Percentiles rank a stretch among this genome's conserved stretches.
Evolutionary conservation across 2,888 invertebrate genomes (phyloP).

Genomic region (Pyrocoelia pectoralis): DNA sequence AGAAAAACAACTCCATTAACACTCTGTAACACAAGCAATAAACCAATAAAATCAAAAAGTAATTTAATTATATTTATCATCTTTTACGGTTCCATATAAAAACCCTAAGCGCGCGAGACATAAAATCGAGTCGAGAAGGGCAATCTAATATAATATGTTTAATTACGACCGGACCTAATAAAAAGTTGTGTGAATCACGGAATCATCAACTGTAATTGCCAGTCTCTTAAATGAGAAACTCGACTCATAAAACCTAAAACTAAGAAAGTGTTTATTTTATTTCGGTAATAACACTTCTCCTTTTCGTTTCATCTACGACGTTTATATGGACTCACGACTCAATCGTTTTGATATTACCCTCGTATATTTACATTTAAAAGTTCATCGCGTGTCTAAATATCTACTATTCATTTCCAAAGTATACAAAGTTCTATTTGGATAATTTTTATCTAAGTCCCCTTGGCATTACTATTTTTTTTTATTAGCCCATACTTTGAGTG

Average conservation of each 20-base stretch:
- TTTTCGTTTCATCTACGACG: slow-evolving; percentile 34
- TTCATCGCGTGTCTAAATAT: too few species aligned
- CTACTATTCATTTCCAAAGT: too few species aligned
- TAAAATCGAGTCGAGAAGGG: slow-evolving; percentile 41
- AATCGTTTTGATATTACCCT: background rate
- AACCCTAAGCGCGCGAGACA: slow-evolving; percentile 43
- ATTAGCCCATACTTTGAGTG: too few species aligned
- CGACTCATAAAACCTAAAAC: slow-evolving; percentile 48
- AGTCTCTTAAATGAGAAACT: slow-evolving; percentile 51
- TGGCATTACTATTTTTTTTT: too few species aligned
- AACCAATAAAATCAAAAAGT: slow-evolving; percentile 55
- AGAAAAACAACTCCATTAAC: slow-evolving; percentile 41
- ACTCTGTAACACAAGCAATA: slow-evolving; percentile 48
- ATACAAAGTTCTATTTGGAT: too few species aligned
- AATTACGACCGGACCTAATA: slow-evolving; percentile 37
- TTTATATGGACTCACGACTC: slow-evolving; percentile 7
- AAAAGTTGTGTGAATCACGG: slow-evolving; percentile 46
- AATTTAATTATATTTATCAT: slow-evolving; percentile 56
- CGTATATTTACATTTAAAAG: background rate
- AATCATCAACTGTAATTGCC: slow-evolving; percentile 59
- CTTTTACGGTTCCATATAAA: slow-evolving; percentile 52
- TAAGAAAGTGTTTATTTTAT: slow-evolving; percentile 57
- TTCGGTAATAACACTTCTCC: slow-evolving; percentile 50
- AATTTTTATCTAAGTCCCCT: too few species aligned
- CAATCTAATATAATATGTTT: slow-evolving; percentile 38